Conservation (phyloP, 2,113 vertebrate genomes). For the Scartelaos histophorus region DNA sequence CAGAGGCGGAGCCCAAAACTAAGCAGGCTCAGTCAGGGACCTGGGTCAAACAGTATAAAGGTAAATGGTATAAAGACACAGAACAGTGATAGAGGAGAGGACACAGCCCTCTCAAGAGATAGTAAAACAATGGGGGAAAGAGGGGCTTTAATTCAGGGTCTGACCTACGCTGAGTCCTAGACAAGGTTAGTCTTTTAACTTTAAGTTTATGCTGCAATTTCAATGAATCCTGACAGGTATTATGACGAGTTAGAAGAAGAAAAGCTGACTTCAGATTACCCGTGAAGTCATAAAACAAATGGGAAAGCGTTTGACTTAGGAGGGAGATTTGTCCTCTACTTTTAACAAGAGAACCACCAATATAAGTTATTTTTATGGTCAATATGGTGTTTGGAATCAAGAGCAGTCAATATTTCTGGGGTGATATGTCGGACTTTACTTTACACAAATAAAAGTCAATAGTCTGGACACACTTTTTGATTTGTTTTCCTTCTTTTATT, state of each 20-base stretch:
- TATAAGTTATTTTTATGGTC: no score
- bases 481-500: no score
- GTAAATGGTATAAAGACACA: conserved; percentile 10
- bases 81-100: not conserved
- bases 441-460: no score
- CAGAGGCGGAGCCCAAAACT: not conserved
- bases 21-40: not conserved
- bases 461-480: no score
- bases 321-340: not conserved
- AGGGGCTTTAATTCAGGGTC: conserved; percentile 13
- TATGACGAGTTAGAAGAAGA: conserved; percentile 9
- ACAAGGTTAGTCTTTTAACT: conserved; percentile 11
- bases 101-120: not conserved
- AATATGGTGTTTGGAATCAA: no score
- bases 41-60: conserved; percentile 7
- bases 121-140: conserved; percentile 10
- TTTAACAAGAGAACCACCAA: not conserved
- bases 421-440: no score
- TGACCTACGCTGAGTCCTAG: conserved; percentile 3
- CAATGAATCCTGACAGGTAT: conserved; percentile 9
- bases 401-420: no score
- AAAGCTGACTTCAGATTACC: not conserved
- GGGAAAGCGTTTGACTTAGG: not conserved
- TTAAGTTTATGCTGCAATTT: conserved; percentile 10
- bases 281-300: not conserved